These are phyloP conservation scores for Encarsia formosa DNA, from an alignment of 2,888 invertebrate genomes.

Conservation along the genomic window DNA sequence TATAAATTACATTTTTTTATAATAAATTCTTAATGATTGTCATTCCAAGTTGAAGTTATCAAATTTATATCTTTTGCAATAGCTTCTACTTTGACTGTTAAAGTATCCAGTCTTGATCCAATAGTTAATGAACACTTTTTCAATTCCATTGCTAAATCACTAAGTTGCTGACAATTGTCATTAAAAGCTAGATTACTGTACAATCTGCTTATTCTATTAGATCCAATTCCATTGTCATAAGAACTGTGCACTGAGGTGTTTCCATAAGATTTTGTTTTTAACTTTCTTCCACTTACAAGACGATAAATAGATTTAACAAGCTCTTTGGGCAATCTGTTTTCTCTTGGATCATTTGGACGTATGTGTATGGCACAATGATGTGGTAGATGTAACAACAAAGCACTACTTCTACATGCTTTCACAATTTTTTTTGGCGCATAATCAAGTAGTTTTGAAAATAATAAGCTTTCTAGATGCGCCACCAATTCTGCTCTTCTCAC, in stretches of 20 bases:
- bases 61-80: constrained; percentile 35
- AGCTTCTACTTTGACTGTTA: constrained; percentile 38
- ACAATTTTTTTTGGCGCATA: constrained; percentile 65
- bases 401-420: constrained; percentile 65
- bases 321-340: constrained; percentile 71
- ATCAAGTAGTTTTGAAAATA: constrained; percentile 71
- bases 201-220: constrained; percentile 34
- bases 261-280: constrained; percentile 21
- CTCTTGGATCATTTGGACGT: constrained; percentile 78
- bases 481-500: constrained; percentile 79
- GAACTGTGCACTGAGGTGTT: constrained; percentile 24
- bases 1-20: no score
- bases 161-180: constrained; percentile 39
- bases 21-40: neutral
- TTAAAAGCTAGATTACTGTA: constrained; percentile 36
- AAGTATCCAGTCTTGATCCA: constrained; percentile 34
- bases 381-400: constrained; percentile 70
- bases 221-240: constrained; percentile 24
- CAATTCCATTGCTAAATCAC: constrained; percentile 39
- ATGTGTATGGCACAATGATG: constrained; percentile 71
- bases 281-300: constrained; percentile 67
- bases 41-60: no score
- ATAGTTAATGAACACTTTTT: constrained; percentile 41
- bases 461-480: constrained; percentile 75
- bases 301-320: constrained; percentile 70